Evolutionary conservation across 2,888 invertebrate genomes (phyloP).

Genomic region (Eupsilia transversa): DNA sequence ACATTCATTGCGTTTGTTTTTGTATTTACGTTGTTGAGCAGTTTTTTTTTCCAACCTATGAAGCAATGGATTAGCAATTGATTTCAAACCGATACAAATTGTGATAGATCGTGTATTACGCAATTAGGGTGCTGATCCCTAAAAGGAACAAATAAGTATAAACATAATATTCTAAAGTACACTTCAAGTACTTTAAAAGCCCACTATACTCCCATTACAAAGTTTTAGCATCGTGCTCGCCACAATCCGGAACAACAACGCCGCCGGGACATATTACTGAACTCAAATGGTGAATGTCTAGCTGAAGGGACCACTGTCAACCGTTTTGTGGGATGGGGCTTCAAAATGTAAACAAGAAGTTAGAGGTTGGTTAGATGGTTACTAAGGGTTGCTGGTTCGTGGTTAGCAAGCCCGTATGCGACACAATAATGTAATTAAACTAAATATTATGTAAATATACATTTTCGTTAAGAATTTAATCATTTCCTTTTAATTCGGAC

Average conservation of each 20-base stretch:
- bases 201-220: constrained; percentile 12
- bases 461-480: not conserved
- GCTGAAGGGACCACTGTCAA: constrained; percentile 29
- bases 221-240: constrained; percentile 21
- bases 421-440: constrained; percentile 9
- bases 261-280: constrained; percentile 42
- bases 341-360: constrained; percentile 36
- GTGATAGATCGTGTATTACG: too few species aligned
- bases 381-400: not conserved
- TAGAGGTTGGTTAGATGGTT: not conserved
- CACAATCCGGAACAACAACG: constrained; percentile 16
- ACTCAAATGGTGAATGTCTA: constrained; percentile 14
- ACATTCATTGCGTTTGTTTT: too few species aligned
- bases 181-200: constrained; percentile 20
- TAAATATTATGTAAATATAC: not conserved
- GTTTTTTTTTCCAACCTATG: too few species aligned
- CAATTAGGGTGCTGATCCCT: too few species aligned
- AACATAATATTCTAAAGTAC: constrained; percentile 3
- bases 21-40: too few species aligned
- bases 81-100: too few species aligned
- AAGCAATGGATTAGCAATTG: too few species aligned
- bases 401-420: constrained; percentile 12
- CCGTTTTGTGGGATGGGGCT: constrained; percentile 29
- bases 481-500: not conserved
- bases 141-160: not conserved